Conservation (phyloP, 2,113 vertebrate genomes). For the Phocoena sinus region DNA sequence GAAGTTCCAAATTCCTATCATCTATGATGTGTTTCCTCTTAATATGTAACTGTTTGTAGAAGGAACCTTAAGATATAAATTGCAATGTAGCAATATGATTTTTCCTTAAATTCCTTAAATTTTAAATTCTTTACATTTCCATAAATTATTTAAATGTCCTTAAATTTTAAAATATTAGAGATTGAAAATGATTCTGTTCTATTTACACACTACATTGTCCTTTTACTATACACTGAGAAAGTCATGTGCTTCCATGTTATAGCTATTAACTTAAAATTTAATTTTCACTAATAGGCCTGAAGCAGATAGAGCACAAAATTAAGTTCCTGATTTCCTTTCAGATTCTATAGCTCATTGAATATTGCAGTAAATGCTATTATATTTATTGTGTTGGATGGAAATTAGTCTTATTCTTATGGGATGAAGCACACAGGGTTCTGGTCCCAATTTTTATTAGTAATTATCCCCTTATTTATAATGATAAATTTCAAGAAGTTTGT, state of each 20-base stretch:
- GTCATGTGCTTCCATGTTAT: not conserved
- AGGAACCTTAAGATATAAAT: not conserved
- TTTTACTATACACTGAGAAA: not conserved
- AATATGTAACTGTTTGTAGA: not conserved
- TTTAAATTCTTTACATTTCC: not conserved
- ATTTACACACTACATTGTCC: not conserved
- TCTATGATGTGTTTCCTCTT: not conserved
- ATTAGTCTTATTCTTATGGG: not conserved
- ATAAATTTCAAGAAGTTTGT: not conserved
- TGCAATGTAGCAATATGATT: not conserved
- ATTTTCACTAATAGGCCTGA: conserved; percentile 23
- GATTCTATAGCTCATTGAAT: not conserved
- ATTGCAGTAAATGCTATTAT: not conserved
- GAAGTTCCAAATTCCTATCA: not conserved
- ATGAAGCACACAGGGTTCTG: not conserved
- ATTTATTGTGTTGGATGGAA: conserved; percentile 13
- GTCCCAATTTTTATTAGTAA: not conserved
- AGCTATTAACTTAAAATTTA: conserved; percentile 48
- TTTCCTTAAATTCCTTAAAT: not conserved
- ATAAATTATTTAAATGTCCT: not conserved
- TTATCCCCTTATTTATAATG: not conserved
- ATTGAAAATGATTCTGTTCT: not conserved
- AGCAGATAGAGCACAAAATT: conserved; percentile 40
- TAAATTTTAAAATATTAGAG: not conserved
- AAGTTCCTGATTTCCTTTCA: conserved; percentile 17